phyloP scores from a whole-genome alignment of 2,797 vertebrate genomes.

The Megalops cyprinoides region DNA sequence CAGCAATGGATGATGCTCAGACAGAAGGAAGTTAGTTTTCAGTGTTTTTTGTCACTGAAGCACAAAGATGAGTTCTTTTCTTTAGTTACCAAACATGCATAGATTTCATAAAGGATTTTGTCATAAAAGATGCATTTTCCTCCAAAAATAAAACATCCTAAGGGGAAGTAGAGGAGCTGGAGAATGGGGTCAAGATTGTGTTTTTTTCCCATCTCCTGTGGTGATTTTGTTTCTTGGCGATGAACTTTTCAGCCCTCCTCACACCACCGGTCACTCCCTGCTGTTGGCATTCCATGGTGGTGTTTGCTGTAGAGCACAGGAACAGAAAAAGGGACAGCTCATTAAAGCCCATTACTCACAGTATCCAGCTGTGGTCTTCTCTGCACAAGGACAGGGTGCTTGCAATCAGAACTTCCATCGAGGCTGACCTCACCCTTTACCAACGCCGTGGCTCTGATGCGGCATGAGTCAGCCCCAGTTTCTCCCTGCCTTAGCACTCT shows the following conservation, averaged over 20 bases:
- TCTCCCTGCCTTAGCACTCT: conserved; percentile 14
- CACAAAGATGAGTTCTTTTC: conserved; percentile 33
- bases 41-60: conserved; percentile 50
- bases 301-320: conserved; percentile 80
- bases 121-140: no score
- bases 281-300: conserved; percentile 80
- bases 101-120: no score
- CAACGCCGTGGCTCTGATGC: conserved; percentile 54
- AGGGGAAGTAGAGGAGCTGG: conserved; percentile 74
- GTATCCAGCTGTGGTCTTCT: conserved; percentile 29
- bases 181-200: conserved; percentile 64
- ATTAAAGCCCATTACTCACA: conserved; percentile 57
- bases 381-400: not conserved
- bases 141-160: conserved; percentile 75
- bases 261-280: conserved; percentile 79
- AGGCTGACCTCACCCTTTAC: conserved; percentile 1
- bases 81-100: conserved; percentile 90
- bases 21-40: conserved; percentile 60
- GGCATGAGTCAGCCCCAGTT: conserved; percentile 60
- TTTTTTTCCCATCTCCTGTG: conserved; percentile 43
- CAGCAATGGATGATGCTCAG: conserved; percentile 59
- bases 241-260: conserved; percentile 94
- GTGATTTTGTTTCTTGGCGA: conserved; percentile 73
- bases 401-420: not conserved
- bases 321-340: conserved; percentile 50